These are phyloP conservation scores for Syrmaticus mikado DNA, from an alignment of 2,113 vertebrate species.

Conservation along the genomic window DNA sequence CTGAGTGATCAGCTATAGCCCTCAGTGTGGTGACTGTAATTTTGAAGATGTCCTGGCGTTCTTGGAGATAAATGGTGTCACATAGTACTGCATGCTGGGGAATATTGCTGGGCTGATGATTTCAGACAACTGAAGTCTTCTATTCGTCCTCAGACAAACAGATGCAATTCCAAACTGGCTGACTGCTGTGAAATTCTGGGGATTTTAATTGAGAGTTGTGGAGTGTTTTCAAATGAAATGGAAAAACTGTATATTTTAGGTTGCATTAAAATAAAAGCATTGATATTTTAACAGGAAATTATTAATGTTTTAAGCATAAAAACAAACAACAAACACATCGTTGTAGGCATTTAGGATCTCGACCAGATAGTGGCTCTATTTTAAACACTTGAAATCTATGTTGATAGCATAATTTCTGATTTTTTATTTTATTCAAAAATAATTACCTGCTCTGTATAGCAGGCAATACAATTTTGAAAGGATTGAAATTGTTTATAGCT, in stretches of 20 bases:
- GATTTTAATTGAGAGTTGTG: background rate
- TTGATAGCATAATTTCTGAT: background rate
- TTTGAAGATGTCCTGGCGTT: background rate
- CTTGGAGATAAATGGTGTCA: background rate
- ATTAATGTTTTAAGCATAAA: background rate
- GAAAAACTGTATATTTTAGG: background rate
- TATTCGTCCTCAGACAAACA: background rate
- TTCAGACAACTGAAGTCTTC: background rate
- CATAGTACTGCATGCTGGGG: background rate
- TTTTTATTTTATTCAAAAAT: background rate
- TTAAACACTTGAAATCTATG: background rate
- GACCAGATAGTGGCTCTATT: background rate
- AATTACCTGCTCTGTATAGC: background rate
- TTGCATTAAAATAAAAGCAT: background rate
- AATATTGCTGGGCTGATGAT: background rate
- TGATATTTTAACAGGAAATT: background rate
- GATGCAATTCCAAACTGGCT: background rate
- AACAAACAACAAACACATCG: rapidly evolving
- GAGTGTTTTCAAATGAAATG: background rate
- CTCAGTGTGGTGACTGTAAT: rapidly evolving
- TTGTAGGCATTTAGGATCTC: background rate
- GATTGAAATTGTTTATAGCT: background rate
- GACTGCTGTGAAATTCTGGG: background rate
- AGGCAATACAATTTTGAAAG: background rate
- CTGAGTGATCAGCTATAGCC: background rate